A percentile compares a stretch with the other conserved stretches of the same genome.
Conservation (phyloP, 2,797 vertebrate species). For the Rhinophrynus dorsalis region DNA sequence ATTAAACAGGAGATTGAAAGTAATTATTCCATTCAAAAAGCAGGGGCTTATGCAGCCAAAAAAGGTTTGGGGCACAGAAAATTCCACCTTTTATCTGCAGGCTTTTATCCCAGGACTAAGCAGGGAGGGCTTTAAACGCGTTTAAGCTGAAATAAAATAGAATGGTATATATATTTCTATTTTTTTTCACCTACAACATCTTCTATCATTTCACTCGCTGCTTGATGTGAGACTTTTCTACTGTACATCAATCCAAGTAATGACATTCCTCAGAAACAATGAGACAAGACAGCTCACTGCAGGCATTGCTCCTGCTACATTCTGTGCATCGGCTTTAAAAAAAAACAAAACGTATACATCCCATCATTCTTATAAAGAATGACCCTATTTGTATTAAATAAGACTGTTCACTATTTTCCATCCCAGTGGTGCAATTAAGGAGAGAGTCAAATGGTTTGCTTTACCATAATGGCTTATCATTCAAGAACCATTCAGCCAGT, state of each 20-base stretch:
- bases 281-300: neutral
- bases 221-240: neutral
- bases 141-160: neutral
- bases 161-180: too few species aligned
- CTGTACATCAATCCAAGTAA: neutral
- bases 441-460: too few species aligned
- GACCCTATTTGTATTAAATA: too few species aligned
- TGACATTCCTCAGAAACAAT: constrained; percentile 2
- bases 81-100: neutral
- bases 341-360: too few species aligned
- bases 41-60: neutral
- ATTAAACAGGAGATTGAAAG: neutral
- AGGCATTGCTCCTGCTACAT: neutral
- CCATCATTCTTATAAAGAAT: too few species aligned
- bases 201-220: neutral
- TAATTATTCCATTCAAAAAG: neutral
- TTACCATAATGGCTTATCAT: too few species aligned
- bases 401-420: too few species aligned
- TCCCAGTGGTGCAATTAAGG: too few species aligned
- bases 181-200: neutral
- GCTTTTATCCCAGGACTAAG: neutral
- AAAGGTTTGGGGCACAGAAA: neutral
- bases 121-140: neutral
- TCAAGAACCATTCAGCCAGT: too few species aligned
- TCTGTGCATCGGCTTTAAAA: too few species aligned